Conservation (phyloP, 2,113 vertebrate species). For the Lamprotornis superbus region DNA sequence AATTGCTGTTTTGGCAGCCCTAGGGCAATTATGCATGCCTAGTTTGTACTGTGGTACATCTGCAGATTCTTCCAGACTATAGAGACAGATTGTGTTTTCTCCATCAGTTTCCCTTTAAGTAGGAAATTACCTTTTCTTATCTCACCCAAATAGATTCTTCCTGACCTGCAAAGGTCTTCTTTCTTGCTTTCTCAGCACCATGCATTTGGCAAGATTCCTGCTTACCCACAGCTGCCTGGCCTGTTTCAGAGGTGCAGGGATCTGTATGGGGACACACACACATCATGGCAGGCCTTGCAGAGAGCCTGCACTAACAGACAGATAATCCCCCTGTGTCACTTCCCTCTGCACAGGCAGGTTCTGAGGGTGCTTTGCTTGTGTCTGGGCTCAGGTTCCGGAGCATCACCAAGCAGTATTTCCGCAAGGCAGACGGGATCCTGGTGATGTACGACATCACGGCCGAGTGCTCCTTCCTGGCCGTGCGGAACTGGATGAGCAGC, state of each 20-base stretch:
- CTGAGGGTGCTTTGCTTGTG: neutral
- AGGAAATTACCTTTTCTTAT: neutral
- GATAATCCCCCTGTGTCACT: rapidly evolving
- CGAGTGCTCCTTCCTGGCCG: conserved; percentile 65
- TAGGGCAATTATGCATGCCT: neutral
- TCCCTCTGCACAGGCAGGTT: neutral
- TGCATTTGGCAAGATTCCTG: neutral
- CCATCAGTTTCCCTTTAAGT: neutral
- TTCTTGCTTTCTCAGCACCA: neutral
- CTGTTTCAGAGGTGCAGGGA: neutral
- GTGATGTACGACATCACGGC: conserved; percentile 81
- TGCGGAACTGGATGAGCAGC: conserved; percentile 79
- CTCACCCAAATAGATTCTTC: neutral
- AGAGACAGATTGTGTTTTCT: neutral
- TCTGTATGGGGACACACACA: neutral
- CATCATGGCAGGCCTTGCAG: neutral
- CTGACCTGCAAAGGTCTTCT: neutral
- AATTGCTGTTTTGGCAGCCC: conserved; percentile 4
- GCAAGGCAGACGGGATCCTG: conserved; percentile 78
- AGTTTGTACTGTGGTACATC: neutral
- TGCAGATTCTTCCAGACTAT: neutral
- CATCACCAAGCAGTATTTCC: conserved; percentile 84
- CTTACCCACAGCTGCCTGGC: neutral
- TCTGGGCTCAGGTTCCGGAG: conserved; percentile 76
- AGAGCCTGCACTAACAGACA: neutral